A percentile compares a stretch with the other conserved stretches of the same genome.
Evolutionary conservation across 1,140 invertebrate species (phyloP).

Genomic region (Dolichoris vasculosae): DNA sequence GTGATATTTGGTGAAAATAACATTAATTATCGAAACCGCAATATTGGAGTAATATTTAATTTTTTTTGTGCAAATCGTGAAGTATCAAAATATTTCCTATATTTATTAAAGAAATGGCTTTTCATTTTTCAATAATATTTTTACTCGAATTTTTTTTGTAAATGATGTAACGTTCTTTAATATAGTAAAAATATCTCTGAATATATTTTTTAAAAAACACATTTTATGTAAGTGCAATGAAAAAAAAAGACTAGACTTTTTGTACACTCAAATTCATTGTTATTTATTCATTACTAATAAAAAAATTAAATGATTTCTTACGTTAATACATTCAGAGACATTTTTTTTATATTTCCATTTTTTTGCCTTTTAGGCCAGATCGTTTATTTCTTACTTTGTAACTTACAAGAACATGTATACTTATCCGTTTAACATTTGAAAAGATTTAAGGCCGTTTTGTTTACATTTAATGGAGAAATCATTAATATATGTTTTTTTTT

Average conservation of each 20-base stretch:
- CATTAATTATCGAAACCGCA: constrained; percentile 65
- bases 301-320: constrained; percentile 9
- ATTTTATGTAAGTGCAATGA: not conserved
- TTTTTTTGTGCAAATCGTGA: constrained; percentile 68
- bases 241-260: constrained; percentile 21
- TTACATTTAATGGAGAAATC: constrained; percentile 64
- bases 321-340: constrained; percentile 40
- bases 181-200: constrained; percentile 42
- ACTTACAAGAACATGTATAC: constrained; percentile 60
- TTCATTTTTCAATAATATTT: constrained; percentile 40
- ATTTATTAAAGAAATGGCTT: constrained; percentile 54
- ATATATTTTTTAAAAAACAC: constrained; percentile 5
- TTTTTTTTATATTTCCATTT: constrained; percentile 48
- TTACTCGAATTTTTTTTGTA: constrained; percentile 39
- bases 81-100: constrained; percentile 73
- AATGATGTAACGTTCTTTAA: constrained; percentile 10
- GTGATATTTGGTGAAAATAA: constrained; percentile 67
- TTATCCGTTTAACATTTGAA: constrained; percentile 62
- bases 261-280: constrained; percentile 12
- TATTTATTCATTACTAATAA: constrained; percentile 2
- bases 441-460: constrained; percentile 71
- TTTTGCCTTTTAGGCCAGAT: constrained; percentile 56
- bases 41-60: constrained; percentile 60
- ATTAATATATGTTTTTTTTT: constrained; percentile 52
- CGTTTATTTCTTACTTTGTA: constrained; percentile 55